Conservation (phyloP, 2,113 vertebrate species). For the Eptatretus burgeri region DNA sequence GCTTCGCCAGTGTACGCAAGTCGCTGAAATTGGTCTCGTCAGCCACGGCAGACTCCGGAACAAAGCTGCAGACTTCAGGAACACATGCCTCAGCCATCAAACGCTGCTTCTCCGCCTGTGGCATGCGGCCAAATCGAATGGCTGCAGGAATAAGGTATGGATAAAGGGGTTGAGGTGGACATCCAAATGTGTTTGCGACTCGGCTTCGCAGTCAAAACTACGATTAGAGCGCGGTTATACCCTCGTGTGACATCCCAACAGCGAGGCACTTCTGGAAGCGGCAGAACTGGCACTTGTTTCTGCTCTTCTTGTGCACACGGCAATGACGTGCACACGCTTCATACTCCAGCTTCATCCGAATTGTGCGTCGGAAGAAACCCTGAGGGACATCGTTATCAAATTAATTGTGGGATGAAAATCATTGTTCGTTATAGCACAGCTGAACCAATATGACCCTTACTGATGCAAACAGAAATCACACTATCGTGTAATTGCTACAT, state of each 20-base stretch:
- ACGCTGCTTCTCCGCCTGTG: slow-evolving; percentile 75
- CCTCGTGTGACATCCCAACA: slow-evolving; percentile 82
- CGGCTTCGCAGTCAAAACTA: no score
- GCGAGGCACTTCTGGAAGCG: slow-evolving; percentile 94
- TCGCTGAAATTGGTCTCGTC: slow-evolving; percentile 16
- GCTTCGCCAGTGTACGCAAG: slow-evolving; percentile 62
- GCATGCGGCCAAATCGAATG: slow-evolving; percentile 86
- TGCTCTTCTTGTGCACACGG: slow-evolving; percentile 86
- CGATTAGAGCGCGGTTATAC: slow-evolving; percentile 14
- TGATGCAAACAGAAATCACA: no score
- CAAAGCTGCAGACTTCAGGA: slow-evolving; percentile 15
- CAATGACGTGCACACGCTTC: slow-evolving; percentile 65
- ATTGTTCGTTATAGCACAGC: no score
- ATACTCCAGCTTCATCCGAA: slow-evolving; percentile 85
- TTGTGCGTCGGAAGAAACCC: slow-evolving; percentile 83
- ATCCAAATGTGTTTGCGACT: no score
- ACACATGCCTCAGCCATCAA: slow-evolving; percentile 51
- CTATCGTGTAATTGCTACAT: no score
- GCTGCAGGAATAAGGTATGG: slow-evolving; percentile 17
- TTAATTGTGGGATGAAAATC: no score
- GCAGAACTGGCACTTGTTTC: slow-evolving; percentile 96
- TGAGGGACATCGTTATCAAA: slow-evolving; percentile 13
- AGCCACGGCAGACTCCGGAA: background rate
- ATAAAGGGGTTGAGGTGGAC: no score
- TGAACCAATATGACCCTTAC: no score